A percentile compares a stretch with the other conserved stretches of the same genome.
These are phyloP conservation scores for Homalodisca vitripennis DNA, from an alignment of 1,140 invertebrate species.

Conservation along the genomic window DNA sequence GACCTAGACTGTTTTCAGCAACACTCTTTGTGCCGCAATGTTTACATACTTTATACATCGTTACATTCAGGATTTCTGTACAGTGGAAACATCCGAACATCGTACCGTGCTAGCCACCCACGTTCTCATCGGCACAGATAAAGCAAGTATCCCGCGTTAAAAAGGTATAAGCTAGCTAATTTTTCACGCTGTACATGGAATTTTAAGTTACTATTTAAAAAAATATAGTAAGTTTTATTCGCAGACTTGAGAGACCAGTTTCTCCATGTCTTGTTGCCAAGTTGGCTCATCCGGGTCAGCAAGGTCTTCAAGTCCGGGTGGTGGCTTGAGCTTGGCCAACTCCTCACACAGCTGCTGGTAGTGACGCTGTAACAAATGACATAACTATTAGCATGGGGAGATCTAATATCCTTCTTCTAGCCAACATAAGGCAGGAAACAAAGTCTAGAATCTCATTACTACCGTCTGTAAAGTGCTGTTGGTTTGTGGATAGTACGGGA, in stretches of 20 bases:
- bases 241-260: constrained; percentile 70
- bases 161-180: not conserved
- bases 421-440: too few species aligned
- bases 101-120: not conserved
- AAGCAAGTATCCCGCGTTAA: not conserved
- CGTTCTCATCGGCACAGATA: not conserved
- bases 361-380: constrained; percentile 62
- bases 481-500: too few species aligned
- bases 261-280: constrained; percentile 62
- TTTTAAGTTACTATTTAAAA: constrained; percentile 24
- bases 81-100: not conserved
- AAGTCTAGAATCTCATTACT: too few species aligned
- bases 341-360: constrained; percentile 77
- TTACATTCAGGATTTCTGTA: constrained; percentile 14
- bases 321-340: constrained; percentile 73
- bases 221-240: constrained; percentile 46
- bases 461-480: too few species aligned
- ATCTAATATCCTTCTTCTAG: too few species aligned
- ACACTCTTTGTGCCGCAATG: not conserved
- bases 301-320: constrained; percentile 67
- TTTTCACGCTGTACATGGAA: constrained; percentile 28
- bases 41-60: constrained; percentile 14
- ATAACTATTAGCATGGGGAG: constrained; percentile 30
- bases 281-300: constrained; percentile 49
- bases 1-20: constrained; percentile 17